Conservation (phyloP, 2,113 vertebrate species). For the Austrofundulus limnaeus region DNA sequence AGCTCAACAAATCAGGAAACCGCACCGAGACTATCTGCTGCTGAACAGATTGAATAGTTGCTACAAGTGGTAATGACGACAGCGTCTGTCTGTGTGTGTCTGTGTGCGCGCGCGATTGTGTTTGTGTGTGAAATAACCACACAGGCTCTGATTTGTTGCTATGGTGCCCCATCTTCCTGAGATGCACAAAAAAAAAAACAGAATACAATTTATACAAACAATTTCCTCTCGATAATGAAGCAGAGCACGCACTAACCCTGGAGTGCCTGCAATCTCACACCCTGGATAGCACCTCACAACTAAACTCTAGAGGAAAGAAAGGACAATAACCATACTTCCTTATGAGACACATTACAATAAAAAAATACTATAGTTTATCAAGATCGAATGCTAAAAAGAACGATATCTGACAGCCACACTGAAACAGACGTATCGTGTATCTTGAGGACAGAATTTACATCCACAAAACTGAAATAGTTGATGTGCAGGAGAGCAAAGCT, state of each 20-base stretch:
- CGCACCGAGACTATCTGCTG: slow-evolving; percentile 17
- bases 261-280: neutral
- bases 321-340: slow-evolving; percentile 2
- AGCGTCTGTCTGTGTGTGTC: slow-evolving; percentile 1
- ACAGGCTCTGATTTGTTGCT: slow-evolving; percentile 63
- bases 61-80: slow-evolving; percentile 59
- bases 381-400: neutral
- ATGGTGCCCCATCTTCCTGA: slow-evolving; percentile 60
- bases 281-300: slow-evolving; percentile 9
- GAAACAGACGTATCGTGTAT: neutral
- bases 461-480: slow-evolving; percentile 1
- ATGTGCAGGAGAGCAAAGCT: slow-evolving; percentile 3
- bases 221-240: slow-evolving; percentile 66
- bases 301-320: slow-evolving; percentile 18
- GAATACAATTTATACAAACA: slow-evolving; percentile 66
- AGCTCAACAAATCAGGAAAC: slow-evolving; percentile 38
- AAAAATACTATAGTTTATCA: neutral
- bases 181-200: slow-evolving; percentile 57
- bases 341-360: slow-evolving; percentile 6
- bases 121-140: slow-evolving; percentile 31
- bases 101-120: slow-evolving; percentile 8
- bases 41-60: slow-evolving; percentile 37
- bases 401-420: neutral
- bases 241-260: slow-evolving; percentile 36
- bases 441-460: slow-evolving; percentile 10